A percentile compares a stretch with the other conserved stretches of the same genome.
These are phyloP conservation scores for Anagyrus pseudococci DNA, from an alignment of 2,888 invertebrate genomes.

Conservation along the genomic window DNA sequence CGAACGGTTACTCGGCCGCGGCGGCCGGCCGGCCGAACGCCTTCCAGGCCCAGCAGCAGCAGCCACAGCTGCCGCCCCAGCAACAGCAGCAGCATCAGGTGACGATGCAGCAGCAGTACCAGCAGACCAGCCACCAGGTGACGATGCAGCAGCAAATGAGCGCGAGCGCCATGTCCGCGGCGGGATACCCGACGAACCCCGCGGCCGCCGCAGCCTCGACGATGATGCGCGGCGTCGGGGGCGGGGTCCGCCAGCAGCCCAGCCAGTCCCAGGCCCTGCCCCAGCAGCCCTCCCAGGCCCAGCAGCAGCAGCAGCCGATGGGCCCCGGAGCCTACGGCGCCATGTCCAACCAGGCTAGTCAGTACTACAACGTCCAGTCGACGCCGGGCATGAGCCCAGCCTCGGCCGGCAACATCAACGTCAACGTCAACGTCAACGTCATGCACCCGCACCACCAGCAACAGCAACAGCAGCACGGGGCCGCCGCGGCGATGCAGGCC, in stretches of 20 bases:
- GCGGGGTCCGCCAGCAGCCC: conserved; percentile 11
- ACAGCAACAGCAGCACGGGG: conserved; percentile 11
- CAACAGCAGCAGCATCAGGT: conserved; percentile 33
- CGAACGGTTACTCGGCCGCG: conserved; percentile 16
- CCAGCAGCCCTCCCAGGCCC: conserved; percentile 15
- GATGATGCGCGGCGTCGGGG: conserved; percentile 64
- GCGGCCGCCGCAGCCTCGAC: conserved; percentile 20
- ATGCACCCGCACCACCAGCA: background rate
- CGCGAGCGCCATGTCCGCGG: conserved; percentile 47
- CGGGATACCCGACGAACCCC: too few species aligned
- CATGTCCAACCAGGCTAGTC: conserved; percentile 35
- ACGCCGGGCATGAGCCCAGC: background rate
- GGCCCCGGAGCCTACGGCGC: conserved; percentile 18
- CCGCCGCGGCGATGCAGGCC: background rate
- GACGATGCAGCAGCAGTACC: conserved; percentile 26
- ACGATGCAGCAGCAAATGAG: conserved; percentile 48
- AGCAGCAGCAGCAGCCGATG: conserved; percentile 40
- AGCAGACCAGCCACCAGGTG: conserved; percentile 17
- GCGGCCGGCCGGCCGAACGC: conserved; percentile 16
- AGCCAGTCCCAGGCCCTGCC: conserved; percentile 55
- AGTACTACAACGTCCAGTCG: conserved; percentile 27
- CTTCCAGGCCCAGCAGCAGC: conserved; percentile 48
- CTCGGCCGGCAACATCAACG: conserved; percentile 5
- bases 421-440: conserved; percentile 19
- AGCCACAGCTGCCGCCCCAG: conserved; percentile 54